Percentiles rank a stretch among this genome's conserved stretches.
Conservation (phyloP, 2,113 vertebrate species). For the Etheostoma spectabile region DNA sequence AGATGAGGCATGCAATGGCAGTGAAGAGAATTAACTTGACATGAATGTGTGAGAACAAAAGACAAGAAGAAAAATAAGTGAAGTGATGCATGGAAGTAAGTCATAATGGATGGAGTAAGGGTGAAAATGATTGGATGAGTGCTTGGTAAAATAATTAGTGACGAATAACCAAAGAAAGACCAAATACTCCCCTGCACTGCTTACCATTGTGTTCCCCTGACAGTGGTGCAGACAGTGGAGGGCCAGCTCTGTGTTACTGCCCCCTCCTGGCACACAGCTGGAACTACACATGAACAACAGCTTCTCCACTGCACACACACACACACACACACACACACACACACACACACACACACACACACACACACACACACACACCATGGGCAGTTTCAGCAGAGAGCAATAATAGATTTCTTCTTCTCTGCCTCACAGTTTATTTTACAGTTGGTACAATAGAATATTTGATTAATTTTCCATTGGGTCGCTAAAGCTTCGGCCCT, state of each 20-base stretch:
- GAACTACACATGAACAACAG: conserved; percentile 85
- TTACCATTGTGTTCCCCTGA: conserved; percentile 81
- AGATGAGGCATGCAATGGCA: conserved; percentile 35
- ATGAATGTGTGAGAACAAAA: background rate
- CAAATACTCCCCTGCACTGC: background rate
- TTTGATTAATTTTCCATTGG: background rate
- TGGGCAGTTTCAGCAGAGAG: background rate
- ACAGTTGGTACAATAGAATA: background rate
- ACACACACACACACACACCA: conserved; percentile 1
- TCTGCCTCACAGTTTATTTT: background rate
- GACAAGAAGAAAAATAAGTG: background rate
- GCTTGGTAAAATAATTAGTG: background rate
- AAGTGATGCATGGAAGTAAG: conserved; percentile 1
- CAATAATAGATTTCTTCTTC: background rate
- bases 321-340: background rate
- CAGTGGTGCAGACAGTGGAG: conserved; percentile 83
- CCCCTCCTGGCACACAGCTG: conserved; percentile 84
- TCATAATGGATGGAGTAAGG: background rate
- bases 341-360: background rate
- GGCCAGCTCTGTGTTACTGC: conserved; percentile 85
- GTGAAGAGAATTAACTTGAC: background rate
- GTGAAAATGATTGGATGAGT: background rate
- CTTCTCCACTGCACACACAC: conserved; percentile 78
- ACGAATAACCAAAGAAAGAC: background rate
- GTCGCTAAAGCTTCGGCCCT: too few species aligned